phyloP scores from a whole-genome alignment of 2,888 invertebrate species.

The Tipula helvola region DNA sequence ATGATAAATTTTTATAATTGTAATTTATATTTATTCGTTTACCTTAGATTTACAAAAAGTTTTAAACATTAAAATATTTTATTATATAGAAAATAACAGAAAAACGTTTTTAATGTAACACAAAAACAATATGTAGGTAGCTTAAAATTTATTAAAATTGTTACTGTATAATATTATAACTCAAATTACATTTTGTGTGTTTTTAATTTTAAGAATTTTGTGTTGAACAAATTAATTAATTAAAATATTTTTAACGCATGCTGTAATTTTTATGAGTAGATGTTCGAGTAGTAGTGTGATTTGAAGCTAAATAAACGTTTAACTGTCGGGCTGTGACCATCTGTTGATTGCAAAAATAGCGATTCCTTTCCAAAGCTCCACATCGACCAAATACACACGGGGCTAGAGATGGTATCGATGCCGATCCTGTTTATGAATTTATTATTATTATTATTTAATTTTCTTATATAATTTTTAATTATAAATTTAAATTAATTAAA shows the following conservation, averaged over 20 bases:
- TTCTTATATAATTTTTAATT: not conserved
- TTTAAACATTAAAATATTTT: not conserved
- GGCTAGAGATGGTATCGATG: not conserved
- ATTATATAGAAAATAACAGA: not conserved
- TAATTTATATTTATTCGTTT: not conserved
- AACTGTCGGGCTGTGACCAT: not conserved
- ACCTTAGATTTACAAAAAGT: not conserved
- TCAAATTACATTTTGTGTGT: not conserved
- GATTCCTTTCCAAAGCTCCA: not conserved
- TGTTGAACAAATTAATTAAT: not conserved
- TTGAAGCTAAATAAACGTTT: not conserved
- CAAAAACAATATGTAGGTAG: not conserved
- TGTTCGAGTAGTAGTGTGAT: not conserved
- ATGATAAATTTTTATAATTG: not conserved
- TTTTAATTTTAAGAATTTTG: not conserved
- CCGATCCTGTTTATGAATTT: not conserved
- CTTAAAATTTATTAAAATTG: not conserved
- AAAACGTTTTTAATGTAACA: not conserved
- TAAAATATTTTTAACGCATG: not conserved
- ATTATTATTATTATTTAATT: conserved; percentile 5
- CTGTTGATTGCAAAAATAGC: not conserved
- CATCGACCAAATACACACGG: not conserved
- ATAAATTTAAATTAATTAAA: not conserved
- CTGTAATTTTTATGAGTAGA: not conserved
- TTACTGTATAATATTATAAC: not conserved